Evolutionary conservation across 1,140 invertebrate genomes (phyloP).

Genomic region (Cotesia vestalis): DNA sequence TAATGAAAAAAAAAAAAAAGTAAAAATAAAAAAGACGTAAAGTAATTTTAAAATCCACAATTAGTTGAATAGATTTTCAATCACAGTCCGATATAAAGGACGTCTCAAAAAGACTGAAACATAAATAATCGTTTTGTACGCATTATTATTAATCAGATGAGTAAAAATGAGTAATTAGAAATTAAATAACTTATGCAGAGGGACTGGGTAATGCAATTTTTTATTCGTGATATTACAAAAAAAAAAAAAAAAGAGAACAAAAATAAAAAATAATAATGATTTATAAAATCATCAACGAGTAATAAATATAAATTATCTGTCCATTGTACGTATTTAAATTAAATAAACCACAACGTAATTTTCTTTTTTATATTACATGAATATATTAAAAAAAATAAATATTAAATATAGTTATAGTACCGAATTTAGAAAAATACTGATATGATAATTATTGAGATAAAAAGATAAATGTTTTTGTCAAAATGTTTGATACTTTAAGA

Average conservation of each 20-base stretch:
- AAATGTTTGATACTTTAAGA: background rate
- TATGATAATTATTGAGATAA: too few relatives aligned
- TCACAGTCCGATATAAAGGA: conserved; percentile 18
- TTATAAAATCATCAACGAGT: conserved; percentile 14
- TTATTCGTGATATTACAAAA: conserved; percentile 22
- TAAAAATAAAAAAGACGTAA: too few relatives aligned
- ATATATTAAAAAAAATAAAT: background rate
- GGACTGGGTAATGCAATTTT: conserved; percentile 21
- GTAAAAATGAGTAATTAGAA: background rate
- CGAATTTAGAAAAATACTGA: too few relatives aligned
- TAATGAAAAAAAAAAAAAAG: too few relatives aligned
- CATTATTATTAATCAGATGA: conserved; percentile 14
- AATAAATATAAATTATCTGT: conserved; percentile 3
- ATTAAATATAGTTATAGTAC: background rate
- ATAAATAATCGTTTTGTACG: conserved; percentile 35
- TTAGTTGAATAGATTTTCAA: conserved; percentile 13
- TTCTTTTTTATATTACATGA: background rate
- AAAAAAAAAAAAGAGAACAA: conserved; percentile 12
- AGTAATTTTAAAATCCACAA: conserved; percentile 4
- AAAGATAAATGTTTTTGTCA: too few relatives aligned
- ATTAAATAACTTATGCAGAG: conserved; percentile 2
- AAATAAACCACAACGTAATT: background rate
- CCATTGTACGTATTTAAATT: conserved; percentile 16
- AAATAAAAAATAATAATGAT: conserved; percentile 18
- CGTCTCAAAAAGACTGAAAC: conserved; percentile 36